Evolutionary conservation across 2,797 vertebrate species (phyloP).

Genomic region (Odontamblyopus rebecca): DNA sequence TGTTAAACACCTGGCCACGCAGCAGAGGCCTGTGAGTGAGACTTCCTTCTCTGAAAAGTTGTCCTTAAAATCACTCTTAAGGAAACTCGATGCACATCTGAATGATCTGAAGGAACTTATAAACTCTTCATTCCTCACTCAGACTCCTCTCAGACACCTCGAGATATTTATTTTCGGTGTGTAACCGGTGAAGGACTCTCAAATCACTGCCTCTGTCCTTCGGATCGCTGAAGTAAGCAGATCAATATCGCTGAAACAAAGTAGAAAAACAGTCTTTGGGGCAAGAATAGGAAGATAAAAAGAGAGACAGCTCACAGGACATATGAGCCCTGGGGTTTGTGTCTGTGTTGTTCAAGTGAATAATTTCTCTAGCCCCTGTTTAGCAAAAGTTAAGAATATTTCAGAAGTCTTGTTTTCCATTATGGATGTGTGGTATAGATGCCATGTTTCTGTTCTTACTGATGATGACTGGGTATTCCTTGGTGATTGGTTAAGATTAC

Average conservation of each 20-base stretch:
- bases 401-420: conserved; percentile 2
- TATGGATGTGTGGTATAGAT: conserved; percentile 7
- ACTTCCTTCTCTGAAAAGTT: not conserved
- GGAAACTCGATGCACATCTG: not conserved
- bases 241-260: conserved; percentile 36
- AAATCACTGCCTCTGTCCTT: conserved; percentile 16
- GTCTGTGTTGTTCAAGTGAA: not conserved
- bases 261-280: conserved; percentile 22
- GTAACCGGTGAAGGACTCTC: not conserved
- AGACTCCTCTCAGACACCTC: not conserved
- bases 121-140: conserved; percentile 5
- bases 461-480: not conserved
- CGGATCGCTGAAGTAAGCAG: conserved; percentile 44
- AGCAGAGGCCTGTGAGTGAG: not conserved
- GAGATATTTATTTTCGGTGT: conserved; percentile 26
- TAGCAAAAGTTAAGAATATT: conserved; percentile 33
- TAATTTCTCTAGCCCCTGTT: not conserved
- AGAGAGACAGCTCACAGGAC: not conserved
- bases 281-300: conserved; percentile 8
- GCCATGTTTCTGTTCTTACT: not conserved
- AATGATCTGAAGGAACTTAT: not conserved
- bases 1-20: not conserved
- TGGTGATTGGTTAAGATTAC: not conserved
- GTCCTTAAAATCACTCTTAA: not conserved
- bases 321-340: not conserved